Evolutionary conservation across 2,888 invertebrate genomes (phyloP).

Genomic region (Callyntrura guangdongensis): DNA sequence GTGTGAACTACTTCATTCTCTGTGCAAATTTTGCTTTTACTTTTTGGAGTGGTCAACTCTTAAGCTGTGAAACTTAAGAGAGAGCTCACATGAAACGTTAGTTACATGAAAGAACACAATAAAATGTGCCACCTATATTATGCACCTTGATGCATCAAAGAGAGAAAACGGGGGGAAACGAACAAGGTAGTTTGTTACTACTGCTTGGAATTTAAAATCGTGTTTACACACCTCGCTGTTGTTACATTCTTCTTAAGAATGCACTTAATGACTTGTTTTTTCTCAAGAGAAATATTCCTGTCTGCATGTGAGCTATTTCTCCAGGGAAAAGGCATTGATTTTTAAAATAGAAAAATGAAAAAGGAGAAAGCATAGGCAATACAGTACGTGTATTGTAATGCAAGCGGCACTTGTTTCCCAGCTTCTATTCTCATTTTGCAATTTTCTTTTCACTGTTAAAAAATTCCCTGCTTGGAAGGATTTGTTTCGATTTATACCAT

Average conservation of each 20-base stretch:
- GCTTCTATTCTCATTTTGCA: conserved; percentile 28
- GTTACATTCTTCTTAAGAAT: conserved; percentile 22
- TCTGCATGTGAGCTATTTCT: conserved; percentile 46
- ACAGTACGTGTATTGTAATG: too few relatives aligned
- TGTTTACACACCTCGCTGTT: conserved; percentile 27
- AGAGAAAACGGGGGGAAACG: neutral
- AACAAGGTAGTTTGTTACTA: neutral
- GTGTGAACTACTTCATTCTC: conserved; percentile 42
- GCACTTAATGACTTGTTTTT: conserved; percentile 55
- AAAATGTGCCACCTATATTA: neutral
- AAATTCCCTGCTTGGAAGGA: neutral
- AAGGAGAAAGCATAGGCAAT: neutral
- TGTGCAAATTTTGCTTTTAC: conserved; percentile 12
- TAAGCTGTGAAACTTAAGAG: too few relatives aligned
- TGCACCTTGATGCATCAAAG: neutral
- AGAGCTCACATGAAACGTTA: neutral
- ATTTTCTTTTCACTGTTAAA: conserved; percentile 28
- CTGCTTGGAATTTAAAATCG: conserved; percentile 31
- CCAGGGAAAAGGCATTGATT: conserved; percentile 57
- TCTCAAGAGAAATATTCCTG: conserved; percentile 32
- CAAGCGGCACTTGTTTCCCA: too few relatives aligned
- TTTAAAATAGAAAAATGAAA: conserved; percentile 19
- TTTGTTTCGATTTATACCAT: conserved; percentile 25
- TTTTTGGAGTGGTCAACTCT: too few relatives aligned
- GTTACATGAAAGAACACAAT: too few relatives aligned